Conservation (phyloP, 2,797 vertebrate genomes). For the Malacoraja senta region DNA sequence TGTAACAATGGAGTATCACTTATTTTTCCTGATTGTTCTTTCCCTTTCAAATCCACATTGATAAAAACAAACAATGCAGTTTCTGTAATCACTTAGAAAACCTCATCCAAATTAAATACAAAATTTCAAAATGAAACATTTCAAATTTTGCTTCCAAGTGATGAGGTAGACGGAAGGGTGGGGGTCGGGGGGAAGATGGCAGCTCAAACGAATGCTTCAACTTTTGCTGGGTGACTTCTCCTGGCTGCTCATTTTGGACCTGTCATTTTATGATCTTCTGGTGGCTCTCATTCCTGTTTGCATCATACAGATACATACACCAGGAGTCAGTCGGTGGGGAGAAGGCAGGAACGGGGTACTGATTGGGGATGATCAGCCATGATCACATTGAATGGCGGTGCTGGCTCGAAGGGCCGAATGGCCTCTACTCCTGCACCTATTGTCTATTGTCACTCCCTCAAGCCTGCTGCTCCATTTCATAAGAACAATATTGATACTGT, state of each 20-base stretch:
- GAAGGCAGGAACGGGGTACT: too few relatives aligned
- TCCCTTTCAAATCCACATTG: neutral
- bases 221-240: neutral
- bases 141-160: neutral
- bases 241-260: neutral
- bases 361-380: too few relatives aligned
- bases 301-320: too few relatives aligned
- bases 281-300: neutral
- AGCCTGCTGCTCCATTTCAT: too few relatives aligned
- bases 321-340: too few relatives aligned
- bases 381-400: too few relatives aligned
- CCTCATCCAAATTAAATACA: neutral
- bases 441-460: too few relatives aligned
- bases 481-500: too few relatives aligned
- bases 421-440: too few relatives aligned
- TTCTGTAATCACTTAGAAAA: neutral
- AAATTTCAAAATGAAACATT: neutral
- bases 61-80: neutral
- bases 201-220: neutral
- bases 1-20: neutral
- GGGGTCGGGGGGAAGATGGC: neutral
- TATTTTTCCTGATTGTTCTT: neutral
- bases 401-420: too few relatives aligned
- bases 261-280: neutral
- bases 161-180: neutral